Conservation (phyloP, 2,888 invertebrate species). For the Hirtodrosophila trivittata region DNA sequence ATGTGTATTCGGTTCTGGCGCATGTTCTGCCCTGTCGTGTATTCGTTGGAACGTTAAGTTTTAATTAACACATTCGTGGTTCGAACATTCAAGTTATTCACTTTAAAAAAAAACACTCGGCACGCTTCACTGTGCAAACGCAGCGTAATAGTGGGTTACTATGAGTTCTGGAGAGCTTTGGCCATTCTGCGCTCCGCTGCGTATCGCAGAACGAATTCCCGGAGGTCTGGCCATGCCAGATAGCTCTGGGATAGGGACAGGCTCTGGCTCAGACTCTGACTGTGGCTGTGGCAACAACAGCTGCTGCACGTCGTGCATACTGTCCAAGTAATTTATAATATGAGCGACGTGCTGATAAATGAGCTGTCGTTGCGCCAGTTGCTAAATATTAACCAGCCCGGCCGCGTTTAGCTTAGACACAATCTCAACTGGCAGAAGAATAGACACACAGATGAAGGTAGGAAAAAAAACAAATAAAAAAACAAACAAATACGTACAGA, state of each 20-base stretch:
- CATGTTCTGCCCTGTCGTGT: constrained; percentile 19
- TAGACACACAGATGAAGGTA: neutral
- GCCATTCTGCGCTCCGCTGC: constrained; percentile 44
- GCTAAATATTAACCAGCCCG: constrained; percentile 56
- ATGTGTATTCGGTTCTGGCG: constrained; percentile 1
- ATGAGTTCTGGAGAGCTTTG: constrained; percentile 22
- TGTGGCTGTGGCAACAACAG: constrained; percentile 33
- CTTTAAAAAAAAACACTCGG: constrained; percentile 45
- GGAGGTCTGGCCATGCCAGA: constrained; percentile 42
- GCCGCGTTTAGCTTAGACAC: constrained; percentile 33
- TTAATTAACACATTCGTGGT: constrained; percentile 72
- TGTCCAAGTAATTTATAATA: constrained; percentile 61
- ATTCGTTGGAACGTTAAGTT: constrained; percentile 70
- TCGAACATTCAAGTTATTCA: constrained; percentile 56
- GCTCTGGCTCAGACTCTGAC: neutral
- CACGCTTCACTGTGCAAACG: constrained; percentile 61
- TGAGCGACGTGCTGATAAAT: constrained; percentile 58
- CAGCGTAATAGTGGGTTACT: constrained; percentile 2
- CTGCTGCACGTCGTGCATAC: constrained; percentile 55
- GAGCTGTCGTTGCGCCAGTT: constrained; percentile 57
- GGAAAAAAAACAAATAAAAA: constrained; percentile 1
- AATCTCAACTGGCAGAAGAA: constrained; percentile 11
- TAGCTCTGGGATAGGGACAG: constrained; percentile 9
- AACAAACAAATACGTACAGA: neutral
- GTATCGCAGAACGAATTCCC: constrained; percentile 51